These are phyloP conservation scores for Apis mellifera DNA, from an alignment of 1,140 invertebrate genomes.

Conservation along the genomic window Amel_HAv3.1 CM009938.2:3379001-3379500, in stretches of 20 bases:
- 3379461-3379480: too few species aligned
- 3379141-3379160: constrained; percentile 45
- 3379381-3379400: background rate
- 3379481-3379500: too few species aligned
- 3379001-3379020: background rate
- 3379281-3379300: background rate
- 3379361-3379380: background rate
- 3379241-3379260: constrained; percentile 8
- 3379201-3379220: constrained; percentile 49
- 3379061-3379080: constrained; percentile 22
- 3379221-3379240: constrained; percentile 17
- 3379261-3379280: background rate
- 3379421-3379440: too few species aligned
- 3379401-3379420: background rate
- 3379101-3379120: constrained; percentile 32
- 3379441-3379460: too few species aligned
- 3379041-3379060: background rate
- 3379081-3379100: constrained; percentile 32
- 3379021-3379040: background rate
- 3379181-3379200: constrained; percentile 20
- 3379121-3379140: constrained; percentile 45
- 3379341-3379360: background rate
- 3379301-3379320: background rate
- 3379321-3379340: too few species aligned
- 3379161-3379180: constrained; percentile 30